Base-by-base conservation (phyloP, 1,140 invertebrate species). In the Doryteuthis pealeii region DNA sequence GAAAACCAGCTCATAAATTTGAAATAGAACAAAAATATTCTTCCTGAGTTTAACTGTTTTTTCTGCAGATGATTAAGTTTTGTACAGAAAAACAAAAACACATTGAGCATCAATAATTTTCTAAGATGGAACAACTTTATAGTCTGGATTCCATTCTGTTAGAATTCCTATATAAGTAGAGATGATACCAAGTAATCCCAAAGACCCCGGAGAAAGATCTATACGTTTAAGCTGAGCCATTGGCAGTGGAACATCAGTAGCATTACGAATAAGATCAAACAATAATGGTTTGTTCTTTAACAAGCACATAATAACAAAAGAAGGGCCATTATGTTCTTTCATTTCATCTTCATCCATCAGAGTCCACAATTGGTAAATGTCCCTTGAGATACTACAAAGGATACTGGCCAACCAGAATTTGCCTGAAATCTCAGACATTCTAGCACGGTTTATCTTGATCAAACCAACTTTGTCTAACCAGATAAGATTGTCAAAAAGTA, bases 221-320 rank as follows among this genome's bases (percentile, higher is more conserved):
- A 92, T 90, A 83, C 92, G 92, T 0, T 93, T 93, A 74, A 96
- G 87, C 67, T 92, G 91, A 72, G 93, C 92, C 66, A 96, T 87
- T 1, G 94, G 94, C 82, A 96, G 92, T 73, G 94, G 93, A 43
- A 96, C 82, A 86, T 96, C 95, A 89, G 93, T 94, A n/a, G 90
- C 85, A 90, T 96, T 96, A 84, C 95, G 96, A 4, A 94, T 77
- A 3, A 93, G 92, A 87, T 96, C 94, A 68, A 95, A 89, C 74
- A 93, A 88, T 5, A 96, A 87, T 2, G 86, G 82, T 31, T 81
- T 76, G 74, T 86, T 87, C 58, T 85, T 80, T 35, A 72, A 28
- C 26, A 84, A 18, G 62, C 80, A 82, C 71, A 76, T 80, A 72
- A 68, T 49, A 15, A 80, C 66, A 12, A 78, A 43, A 66, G 79